Evolutionary conservation across 2,797 vertebrate genomes (phyloP), one percentile per base, ranked within the genome.

Genomic region (Enteromius trimaculatus): DNA sequence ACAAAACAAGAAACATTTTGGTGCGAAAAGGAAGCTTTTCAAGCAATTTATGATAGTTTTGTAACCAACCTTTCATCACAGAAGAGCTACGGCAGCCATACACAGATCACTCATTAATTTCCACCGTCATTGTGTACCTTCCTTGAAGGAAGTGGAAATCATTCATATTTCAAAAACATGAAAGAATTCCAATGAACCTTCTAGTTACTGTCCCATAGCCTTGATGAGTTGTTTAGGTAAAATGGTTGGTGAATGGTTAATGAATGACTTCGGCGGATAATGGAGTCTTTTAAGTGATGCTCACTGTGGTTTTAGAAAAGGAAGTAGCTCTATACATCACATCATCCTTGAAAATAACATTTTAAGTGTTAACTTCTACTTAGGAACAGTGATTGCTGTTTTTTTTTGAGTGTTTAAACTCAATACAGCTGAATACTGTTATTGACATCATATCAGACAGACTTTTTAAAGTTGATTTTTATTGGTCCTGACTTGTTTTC

Each of bases 171-270:
- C 14, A 2, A 9, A 71, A 49, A 16, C 69, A 29, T 14, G 23
- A 23, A 49, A 49, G 4, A 7, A 29, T 71, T 16, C 7, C 39
- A 29, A 19, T 29, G 8, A 19, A 11, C 69, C 23, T 29, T 11
- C 26, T 4, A 26, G 39, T 69, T 44, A 39, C 5, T 70, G 39
- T 70, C n/a, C 39, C n/a, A 70, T 44, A 70, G 68, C 69, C n/a
- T 47, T 70, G n/a, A 26, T 14, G 16, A 11, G 47, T 1, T 47
- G n/a, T 47, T 51, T 51, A 6, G 19, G 17, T 19, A 19, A 19
- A 51, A n/a, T 68, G 65, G 21, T 49, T 49, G 4, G 34, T n/a
- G 9, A 68, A 68, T 13, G 68, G 68, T 70, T 70, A 70, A 47
- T 39, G 19, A 68, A 68, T 5, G 17, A 4, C 17, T 10, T 42